Conservation (phyloP, 2,113 vertebrate species). For the Entomyzon cyanotis region DNA sequence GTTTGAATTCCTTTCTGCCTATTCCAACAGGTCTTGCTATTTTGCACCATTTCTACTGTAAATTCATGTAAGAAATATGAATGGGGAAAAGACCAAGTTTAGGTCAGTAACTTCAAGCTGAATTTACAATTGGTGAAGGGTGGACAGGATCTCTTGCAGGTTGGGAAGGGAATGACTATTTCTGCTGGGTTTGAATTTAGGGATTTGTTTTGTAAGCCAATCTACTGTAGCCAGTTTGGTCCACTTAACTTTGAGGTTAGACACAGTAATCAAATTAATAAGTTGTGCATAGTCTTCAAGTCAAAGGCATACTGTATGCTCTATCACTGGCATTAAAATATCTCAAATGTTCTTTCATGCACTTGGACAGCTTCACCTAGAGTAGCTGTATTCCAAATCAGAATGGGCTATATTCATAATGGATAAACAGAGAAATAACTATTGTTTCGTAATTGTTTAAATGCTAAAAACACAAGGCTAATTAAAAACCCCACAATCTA, state of each 20-base stretch:
- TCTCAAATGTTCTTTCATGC: neutral
- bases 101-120: neutral
- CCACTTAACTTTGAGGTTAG: neutral
- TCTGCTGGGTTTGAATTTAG: neutral
- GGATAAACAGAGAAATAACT: neutral
- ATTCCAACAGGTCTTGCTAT: slow-evolving; percentile 52
- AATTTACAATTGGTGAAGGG: neutral
- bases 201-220: neutral
- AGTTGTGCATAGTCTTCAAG: neutral
- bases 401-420: neutral
- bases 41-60: slow-evolving; percentile 42
- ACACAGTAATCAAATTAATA: neutral
- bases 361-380: neutral
- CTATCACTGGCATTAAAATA: neutral
- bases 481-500: neutral
- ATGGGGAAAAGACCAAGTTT: neutral
- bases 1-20: slow-evolving; percentile 72
- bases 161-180: neutral
- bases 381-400: neutral
- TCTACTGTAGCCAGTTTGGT: neutral
- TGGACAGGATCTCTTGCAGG: neutral
- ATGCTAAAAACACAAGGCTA: neutral
- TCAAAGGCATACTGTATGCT: neutral
- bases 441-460: neutral
- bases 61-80: neutral